Evolutionary conservation across 64 coral and sea anemone species (phyloP).

Genomic region (Acropora tenuis): DNA sequence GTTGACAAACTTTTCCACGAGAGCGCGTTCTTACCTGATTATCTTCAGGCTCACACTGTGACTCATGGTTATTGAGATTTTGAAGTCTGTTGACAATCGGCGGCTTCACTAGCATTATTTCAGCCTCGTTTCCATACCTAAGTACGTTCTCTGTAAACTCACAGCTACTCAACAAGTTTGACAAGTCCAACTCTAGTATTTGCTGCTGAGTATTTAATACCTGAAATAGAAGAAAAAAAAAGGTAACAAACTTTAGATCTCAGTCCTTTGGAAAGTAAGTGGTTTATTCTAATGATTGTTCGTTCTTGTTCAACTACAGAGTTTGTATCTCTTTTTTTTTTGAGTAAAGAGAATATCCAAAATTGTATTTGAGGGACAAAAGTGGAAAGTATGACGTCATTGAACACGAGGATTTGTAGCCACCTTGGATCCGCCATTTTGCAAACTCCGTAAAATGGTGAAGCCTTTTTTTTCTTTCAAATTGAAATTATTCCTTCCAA

Average conservation of each 20-base stretch:
- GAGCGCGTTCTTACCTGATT: constrained; percentile 46
- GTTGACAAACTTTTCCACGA: not conserved
- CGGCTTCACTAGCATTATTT: constrained; percentile 95
- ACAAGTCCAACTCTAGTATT: constrained; percentile 77
- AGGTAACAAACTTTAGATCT: not conserved
- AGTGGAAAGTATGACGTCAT: no score
- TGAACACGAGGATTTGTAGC: not conserved
- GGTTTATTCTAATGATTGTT: no score
- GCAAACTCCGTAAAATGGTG: no score
- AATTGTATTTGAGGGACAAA: no score
- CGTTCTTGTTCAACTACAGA: no score
- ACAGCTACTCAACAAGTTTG: constrained; percentile 82
- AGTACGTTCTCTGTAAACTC: constrained; percentile 95
- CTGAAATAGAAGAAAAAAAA: constrained; percentile 35
- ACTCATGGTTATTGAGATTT: constrained; percentile 83
- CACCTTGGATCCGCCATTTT: not conserved
- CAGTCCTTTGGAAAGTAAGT: no score
- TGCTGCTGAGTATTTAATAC: constrained; percentile 82
- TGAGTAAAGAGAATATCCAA: not conserved
- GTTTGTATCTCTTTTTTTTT: no score
- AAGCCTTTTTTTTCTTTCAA: not conserved
- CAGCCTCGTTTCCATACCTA: constrained; percentile 94
- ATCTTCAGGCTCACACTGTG: constrained; percentile 90
- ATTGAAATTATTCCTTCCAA: no score
- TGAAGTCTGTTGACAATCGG: constrained; percentile 95